Evolutionary conservation across 2,797 vertebrate genomes (phyloP).

Genomic region (Parauchenoglanis ngamensis): DNA sequence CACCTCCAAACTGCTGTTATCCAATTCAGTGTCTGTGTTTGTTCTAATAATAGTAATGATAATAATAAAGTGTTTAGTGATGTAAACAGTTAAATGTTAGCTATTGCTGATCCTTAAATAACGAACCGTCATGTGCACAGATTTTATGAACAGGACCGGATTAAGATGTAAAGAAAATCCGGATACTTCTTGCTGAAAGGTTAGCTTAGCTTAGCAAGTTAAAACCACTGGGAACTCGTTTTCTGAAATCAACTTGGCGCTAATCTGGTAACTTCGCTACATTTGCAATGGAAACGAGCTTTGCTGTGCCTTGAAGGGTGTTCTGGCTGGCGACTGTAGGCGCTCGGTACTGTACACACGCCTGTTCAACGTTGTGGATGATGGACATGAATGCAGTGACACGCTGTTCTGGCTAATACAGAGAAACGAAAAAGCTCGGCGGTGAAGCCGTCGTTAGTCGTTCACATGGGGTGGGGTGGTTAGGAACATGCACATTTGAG

Average conservation of each 20-base stretch:
- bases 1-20: neutral
- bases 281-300: neutral
- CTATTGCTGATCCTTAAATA: neutral
- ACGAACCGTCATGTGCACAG: neutral
- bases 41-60: too few relatives aligned
- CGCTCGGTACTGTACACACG: neutral
- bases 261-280: neutral
- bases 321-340: neutral
- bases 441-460: neutral
- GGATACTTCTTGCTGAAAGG: neutral
- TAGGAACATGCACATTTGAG: neutral
- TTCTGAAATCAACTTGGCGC: neutral
- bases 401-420: neutral
- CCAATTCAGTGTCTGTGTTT: neutral
- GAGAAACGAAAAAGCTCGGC: neutral
- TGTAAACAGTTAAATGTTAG: neutral
- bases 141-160: neutral
- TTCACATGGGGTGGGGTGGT: neutral
- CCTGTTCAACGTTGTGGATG: neutral
- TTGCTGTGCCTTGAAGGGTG: neutral
- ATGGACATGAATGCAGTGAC: neutral
- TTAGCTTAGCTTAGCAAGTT: neutral
- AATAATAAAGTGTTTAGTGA: neutral
- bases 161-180: neutral
- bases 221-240: too few relatives aligned